Base-by-base conservation (phyloP, 2,888 invertebrate genomes). In the Trachelus tabidus region DNA sequence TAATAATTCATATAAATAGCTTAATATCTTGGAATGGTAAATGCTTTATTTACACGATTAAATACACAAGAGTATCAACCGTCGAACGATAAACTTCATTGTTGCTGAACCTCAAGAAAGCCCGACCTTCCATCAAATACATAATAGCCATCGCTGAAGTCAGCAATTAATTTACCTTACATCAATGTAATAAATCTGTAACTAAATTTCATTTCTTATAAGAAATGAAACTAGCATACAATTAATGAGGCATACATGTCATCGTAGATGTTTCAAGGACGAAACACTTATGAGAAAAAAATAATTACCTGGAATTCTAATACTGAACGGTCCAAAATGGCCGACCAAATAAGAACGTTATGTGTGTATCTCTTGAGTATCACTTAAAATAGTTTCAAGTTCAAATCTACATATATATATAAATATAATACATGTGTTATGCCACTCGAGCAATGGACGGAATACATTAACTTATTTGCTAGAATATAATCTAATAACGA, bases 231-330 rank as follows among this genome's bases (percentile, higher is more conserved):
- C 34, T 77, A 80, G 77, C 78, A 73, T 73, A 71, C 71, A 34
- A 23, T 56, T 23, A 23, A 56, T 9, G 56, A 56, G 23, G 34
- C 35, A 33, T 12, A 2, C 23, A 40, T 23, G 30, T 81, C 84
- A 84, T 84, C 12, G 71, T 81, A 82, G 74, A 81, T 80, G 82
- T 86, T 85, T 85, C 83, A 33, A 1, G 9, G 6, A n/a, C 69
- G 81, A 85, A 85, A 85, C 80, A 84, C 80, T 77, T 79, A 77
- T 76, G 84, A 86, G 82, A 82, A 81, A 12, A 35, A 34, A 68
- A 30, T 75, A n/a, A 56, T 56, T 23, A 56, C 23, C 23, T 56
- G 23, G 0, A 56, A 9, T 23, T 56, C 23, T 56, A 56, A 56
- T 23, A 56, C 6, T 56, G 23, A 23, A 23, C 23, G 23, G 9